Base-by-base conservation (phyloP, 2,797 vertebrate species). In the Erpetoichthys calabaricus region DNA sequence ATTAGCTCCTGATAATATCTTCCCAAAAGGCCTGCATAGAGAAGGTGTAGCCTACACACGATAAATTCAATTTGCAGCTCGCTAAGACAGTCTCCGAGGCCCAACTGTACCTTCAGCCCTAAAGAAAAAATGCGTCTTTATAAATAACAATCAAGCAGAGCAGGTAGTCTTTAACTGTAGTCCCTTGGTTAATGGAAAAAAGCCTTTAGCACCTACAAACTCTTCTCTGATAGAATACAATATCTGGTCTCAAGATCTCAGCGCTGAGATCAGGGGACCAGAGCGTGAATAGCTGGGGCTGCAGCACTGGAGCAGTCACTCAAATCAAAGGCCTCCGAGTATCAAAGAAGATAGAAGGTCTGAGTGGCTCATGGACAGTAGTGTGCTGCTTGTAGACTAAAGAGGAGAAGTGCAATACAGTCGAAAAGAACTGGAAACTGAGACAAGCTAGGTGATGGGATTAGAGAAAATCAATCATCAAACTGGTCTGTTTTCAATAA, bases 1-100 rank as follows among this genome's bases (percentile, higher is more conserved):
- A 65, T 65, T 60, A 60, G 56, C 47, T 65, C 59, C 53, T 58
- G 61, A 63, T 63, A 52, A 57, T 50, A 63, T 63, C 56, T 63
- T 57, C 62, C 55, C 62, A 60, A 55, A 60, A 52, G 58, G 46
- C 43, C 51, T 53, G 45, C 45, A 59, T 57, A 25, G 25, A 25
- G 1, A 25, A 51, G 59, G 58, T 60, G 62, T 55, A 60, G 62
- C 62, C 52, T 63, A 60, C 62, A 63, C 56, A 63, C 60, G 58
- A 63, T 63, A 57, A 63, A 63, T 63, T 60, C 62, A 63, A 63
- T 63, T 63, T 63, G 58, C 56, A 54, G 56, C 25, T 25, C 25
- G 2, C 25, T 25, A 25, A 25, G 25, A 25, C 25, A 25, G 25
- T 25, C 25, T 25, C 25, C 25, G 25, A 60, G 58, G 55, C 58